Conservation (phyloP, 2,113 vertebrate genomes). For the Macrotis lagotis region DNA sequence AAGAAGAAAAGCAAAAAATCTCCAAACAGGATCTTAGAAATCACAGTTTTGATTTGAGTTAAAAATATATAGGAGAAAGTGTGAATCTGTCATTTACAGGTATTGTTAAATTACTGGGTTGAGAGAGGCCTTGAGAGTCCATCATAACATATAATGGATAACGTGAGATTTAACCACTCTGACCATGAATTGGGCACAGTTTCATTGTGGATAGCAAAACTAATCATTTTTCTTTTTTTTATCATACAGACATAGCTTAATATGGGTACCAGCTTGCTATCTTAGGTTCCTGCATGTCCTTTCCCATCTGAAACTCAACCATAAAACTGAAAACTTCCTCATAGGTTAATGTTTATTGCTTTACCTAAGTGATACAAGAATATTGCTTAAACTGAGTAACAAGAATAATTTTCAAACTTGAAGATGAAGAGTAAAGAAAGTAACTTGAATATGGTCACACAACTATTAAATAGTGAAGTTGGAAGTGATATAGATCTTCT, state of each 20-base stretch:
- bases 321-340: not conserved
- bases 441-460: not conserved
- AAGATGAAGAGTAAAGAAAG: too few species aligned
- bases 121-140: too few species aligned
- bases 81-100: too few species aligned
- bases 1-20: not conserved
- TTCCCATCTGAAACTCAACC: not conserved
- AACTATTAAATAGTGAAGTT: not conserved
- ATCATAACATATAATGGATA: too few species aligned
- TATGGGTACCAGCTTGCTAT: not conserved
- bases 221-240: not conserved
- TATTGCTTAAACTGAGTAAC: too few species aligned
- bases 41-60: not conserved
- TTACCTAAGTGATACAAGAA: too few species aligned
- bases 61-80: not conserved
- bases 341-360: not conserved
- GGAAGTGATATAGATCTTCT: not conserved
- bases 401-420: too few species aligned
- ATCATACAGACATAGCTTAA: not conserved
- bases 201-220: not conserved
- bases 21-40: not conserved
- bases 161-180: too few species aligned
- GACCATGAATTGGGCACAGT: not conserved
- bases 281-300: not conserved
- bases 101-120: too few species aligned